Percentiles rank a stretch among this genome's conserved stretches.
phyloP scores from a whole-genome alignment of 2,797 vertebrate species.

The Pyrocephalus nanus region DNA sequence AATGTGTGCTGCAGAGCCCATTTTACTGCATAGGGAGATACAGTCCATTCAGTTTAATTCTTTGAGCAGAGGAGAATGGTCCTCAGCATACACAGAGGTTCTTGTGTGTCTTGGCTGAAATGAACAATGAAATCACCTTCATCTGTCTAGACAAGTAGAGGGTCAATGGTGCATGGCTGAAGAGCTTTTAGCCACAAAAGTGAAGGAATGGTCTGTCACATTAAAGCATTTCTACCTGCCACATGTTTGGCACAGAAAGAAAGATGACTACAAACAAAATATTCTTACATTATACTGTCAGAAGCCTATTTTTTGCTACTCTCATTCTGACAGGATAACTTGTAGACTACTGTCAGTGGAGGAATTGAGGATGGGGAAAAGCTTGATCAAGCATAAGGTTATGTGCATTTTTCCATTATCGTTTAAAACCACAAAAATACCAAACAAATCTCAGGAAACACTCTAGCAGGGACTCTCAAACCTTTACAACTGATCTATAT shows the following conservation, averaged over 20 bases:
- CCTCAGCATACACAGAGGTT: not conserved
- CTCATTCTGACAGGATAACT: constrained; percentile 59
- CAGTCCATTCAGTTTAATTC: not conserved
- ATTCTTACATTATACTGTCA: constrained; percentile 60
- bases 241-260: constrained; percentile 43
- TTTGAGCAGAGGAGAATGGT: not conserved
- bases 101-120: not conserved
- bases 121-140: not conserved
- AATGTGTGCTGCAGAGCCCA: not conserved
- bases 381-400: constrained; percentile 60
- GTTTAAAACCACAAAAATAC: constrained; percentile 34
- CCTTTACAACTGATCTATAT: not conserved
- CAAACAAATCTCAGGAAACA: constrained; percentile 19
- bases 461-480: not conserved
- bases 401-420: constrained; percentile 35
- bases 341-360: constrained; percentile 54
- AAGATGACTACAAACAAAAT: constrained; percentile 64
- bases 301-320: constrained; percentile 58
- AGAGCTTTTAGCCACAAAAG: constrained; percentile 28
- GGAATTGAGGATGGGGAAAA: constrained; percentile 38
- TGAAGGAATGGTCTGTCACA: constrained; percentile 50
- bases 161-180: not conserved
- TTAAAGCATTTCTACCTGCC: constrained; percentile 52
- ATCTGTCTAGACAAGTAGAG: not conserved
- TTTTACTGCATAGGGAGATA: not conserved